A percentile compares a stretch with the other conserved stretches of the same genome.
Conservation (phyloP, 2,797 vertebrate species). For the Balearica regulorum region DNA sequence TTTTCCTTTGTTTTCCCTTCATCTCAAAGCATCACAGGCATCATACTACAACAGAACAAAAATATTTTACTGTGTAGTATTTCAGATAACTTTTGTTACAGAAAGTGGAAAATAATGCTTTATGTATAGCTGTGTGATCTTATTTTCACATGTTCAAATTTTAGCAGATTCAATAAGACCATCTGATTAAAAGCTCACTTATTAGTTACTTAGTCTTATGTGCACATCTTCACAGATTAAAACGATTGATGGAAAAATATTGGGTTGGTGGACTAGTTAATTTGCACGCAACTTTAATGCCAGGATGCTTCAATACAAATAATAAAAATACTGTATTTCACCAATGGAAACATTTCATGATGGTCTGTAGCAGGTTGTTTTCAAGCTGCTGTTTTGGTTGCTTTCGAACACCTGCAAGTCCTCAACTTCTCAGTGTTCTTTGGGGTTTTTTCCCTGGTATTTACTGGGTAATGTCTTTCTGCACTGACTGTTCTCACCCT, state of each 20-base stretch:
- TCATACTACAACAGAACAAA: neutral
- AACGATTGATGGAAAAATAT: rapidly evolving
- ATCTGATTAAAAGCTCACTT: rapidly evolving
- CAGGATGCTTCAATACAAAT: rapidly evolving
- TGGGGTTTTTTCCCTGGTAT: neutral
- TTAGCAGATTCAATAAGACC: rapidly evolving
- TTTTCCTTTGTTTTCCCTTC: neutral
- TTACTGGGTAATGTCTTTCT: neutral
- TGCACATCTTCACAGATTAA: rapidly evolving
- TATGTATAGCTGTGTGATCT: neutral
- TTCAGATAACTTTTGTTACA: neutral
- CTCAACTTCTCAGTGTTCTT: rapidly evolving
- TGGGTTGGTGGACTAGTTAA: neutral
- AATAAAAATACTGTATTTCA: rapidly evolving
- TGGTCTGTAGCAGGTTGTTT: neutral
- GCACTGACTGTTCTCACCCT: neutral
- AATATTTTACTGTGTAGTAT: neutral
- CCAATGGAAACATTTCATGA: rapidly evolving
- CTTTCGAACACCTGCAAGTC: neutral
- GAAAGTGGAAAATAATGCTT: neutral
- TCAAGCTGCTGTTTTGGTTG: neutral
- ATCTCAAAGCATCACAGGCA: neutral
- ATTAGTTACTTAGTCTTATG: rapidly evolving
- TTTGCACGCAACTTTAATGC: neutral
- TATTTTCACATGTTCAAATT: neutral